Percentiles rank a stretch among this genome's conserved stretches.
Evolutionary conservation across 2,888 invertebrate species (phyloP).

Genomic region (Diarsia mendica): DNA sequence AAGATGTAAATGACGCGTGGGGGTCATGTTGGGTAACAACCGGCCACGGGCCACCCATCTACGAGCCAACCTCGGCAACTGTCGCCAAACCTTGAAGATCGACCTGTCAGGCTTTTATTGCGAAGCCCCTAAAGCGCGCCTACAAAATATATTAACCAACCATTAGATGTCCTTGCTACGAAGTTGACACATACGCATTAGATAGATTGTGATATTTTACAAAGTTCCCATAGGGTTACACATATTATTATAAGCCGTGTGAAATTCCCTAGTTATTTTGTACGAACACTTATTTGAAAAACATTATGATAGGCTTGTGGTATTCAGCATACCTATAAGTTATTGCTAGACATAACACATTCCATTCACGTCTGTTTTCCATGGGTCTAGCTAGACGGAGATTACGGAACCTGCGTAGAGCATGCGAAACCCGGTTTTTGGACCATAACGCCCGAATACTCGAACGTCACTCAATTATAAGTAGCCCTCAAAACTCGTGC

Average conservation of each 20-base stretch:
- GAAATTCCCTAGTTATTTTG: constrained; percentile 24
- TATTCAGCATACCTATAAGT: not conserved
- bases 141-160: not conserved
- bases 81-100: not conserved
- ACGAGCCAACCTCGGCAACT: not conserved
- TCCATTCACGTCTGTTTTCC: too few relatives aligned
- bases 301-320: not conserved
- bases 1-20: too few relatives aligned
- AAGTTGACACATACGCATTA: constrained; percentile 37
- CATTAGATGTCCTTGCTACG: constrained; percentile 12
- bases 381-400: too few relatives aligned
- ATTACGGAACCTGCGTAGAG: not conserved
- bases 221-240: constrained; percentile 37
- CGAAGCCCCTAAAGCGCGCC: too few relatives aligned
- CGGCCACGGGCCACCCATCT: not conserved
- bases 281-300: not conserved
- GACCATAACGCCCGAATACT: too few relatives aligned
- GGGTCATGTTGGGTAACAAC: too few relatives aligned
- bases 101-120: not conserved
- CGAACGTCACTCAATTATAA: too few relatives aligned
- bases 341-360: not conserved
- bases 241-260: constrained; percentile 21
- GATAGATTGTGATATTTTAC: constrained; percentile 23
- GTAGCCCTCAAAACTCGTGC: too few relatives aligned
- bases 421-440: too few relatives aligned